A percentile compares a stretch with the other conserved stretches of the same genome.
Evolutionary conservation across 2,888 invertebrate species (phyloP).

Genomic region (Hetaerina titia): DNA sequence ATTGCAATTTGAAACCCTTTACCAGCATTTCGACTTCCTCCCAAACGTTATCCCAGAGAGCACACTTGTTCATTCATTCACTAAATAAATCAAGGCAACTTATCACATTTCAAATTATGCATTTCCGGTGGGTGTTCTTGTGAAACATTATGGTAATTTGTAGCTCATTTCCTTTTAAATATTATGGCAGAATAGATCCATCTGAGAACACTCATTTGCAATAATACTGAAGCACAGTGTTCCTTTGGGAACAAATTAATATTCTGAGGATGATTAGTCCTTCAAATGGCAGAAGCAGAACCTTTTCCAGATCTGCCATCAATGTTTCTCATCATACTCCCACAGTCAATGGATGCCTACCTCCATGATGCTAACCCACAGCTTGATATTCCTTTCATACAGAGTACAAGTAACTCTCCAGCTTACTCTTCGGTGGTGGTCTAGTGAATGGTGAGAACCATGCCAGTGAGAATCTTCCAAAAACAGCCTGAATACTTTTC

Average conservation of each 20-base stretch:
- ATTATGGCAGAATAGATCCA: not conserved
- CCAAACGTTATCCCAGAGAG: not conserved
- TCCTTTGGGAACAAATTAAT: slow-evolving; percentile 14
- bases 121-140: not conserved
- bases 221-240: slow-evolving; percentile 48
- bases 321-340: not conserved
- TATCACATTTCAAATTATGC: not conserved
- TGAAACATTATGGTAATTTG: not conserved
- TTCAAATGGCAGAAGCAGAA: not conserved
- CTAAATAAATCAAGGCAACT: slow-evolving; percentile 28
- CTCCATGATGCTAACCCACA: not conserved
- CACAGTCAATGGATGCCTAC: not conserved
- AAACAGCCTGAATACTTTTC: slow-evolving; percentile 97
- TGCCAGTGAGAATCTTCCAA: slow-evolving; percentile 95
- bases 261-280: not conserved
- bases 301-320: not conserved
- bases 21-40: not conserved
- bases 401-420: slow-evolving; percentile 90
- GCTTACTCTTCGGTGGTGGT: slow-evolving; percentile 87
- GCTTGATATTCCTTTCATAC: slow-evolving; percentile 80
- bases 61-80: not conserved
- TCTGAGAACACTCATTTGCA: not conserved
- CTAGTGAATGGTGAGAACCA: slow-evolving; percentile 97
- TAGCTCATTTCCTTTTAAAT: not conserved
- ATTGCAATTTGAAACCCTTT: not conserved